A percentile compares a stretch with the other conserved stretches of the same genome.
These are phyloP conservation scores for Sitta carolinensis DNA, from an alignment of 2,797 vertebrate genomes.

Conservation along the genomic window DNA sequence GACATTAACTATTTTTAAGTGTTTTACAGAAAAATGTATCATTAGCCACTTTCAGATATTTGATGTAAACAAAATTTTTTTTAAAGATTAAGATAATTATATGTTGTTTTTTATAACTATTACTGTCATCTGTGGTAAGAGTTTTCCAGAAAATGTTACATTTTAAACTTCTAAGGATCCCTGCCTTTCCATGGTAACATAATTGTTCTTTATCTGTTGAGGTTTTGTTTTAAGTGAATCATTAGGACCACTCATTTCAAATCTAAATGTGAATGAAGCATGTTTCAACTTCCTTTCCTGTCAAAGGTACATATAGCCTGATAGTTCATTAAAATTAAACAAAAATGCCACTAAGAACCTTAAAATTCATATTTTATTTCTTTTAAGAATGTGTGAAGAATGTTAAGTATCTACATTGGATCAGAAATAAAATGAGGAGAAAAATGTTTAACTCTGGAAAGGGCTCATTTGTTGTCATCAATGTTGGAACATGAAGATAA, in stretches of 20 bases:
- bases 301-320: neutral
- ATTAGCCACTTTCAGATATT: neutral
- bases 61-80: neutral
- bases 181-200: neutral
- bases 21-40: neutral
- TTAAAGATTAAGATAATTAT: neutral
- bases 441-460: neutral
- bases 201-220: neutral
- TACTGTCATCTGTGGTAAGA: neutral
- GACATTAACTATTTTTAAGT: neutral
- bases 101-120: neutral
- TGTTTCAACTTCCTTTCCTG: neutral
- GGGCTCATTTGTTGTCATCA: neutral
- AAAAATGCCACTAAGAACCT: neutral
- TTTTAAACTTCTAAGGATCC: neutral
- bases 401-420: neutral
- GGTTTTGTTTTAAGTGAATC: neutral
- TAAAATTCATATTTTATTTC: neutral
- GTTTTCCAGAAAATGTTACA: neutral
- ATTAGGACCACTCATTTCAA: neutral
- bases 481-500: neutral
- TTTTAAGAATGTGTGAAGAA: neutral
- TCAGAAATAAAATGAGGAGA: neutral
- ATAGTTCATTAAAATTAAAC: slow-evolving; percentile 11
- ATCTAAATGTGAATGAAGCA: neutral